phyloP scores from a whole-genome alignment of 2,888 invertebrate genomes.

The Cylloceria caligata region DNA sequence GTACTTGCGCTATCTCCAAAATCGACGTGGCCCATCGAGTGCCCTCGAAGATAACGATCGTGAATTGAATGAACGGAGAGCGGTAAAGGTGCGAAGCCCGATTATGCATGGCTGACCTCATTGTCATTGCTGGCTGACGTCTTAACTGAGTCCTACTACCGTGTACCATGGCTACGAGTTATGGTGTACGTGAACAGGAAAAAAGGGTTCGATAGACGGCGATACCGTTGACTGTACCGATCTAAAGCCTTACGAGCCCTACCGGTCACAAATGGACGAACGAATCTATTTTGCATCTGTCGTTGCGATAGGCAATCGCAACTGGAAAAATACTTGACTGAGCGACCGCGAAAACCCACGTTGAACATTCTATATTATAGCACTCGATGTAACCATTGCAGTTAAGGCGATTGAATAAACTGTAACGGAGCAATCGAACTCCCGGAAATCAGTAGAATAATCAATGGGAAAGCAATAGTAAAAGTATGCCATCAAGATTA shows the following conservation, averaged over 20 bases:
- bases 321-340: constrained; percentile 47
- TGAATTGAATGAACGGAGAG: constrained; percentile 72
- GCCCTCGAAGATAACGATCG: constrained; percentile 84
- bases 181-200: constrained; percentile 50
- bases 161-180: not conserved
- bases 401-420: constrained; percentile 26
- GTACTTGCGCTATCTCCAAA: constrained; percentile 80
- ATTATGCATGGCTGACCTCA: constrained; percentile 83
- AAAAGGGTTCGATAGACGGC: constrained; percentile 67
- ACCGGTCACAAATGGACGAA: constrained; percentile 47
- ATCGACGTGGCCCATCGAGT: constrained; percentile 82
- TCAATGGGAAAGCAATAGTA: too few relatives aligned
- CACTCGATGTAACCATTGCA: constrained; percentile 30
- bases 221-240: constrained; percentile 55
- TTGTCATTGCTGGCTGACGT: constrained; percentile 82
- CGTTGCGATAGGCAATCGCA: constrained; percentile 60
- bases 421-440: constrained; percentile 55
- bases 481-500: too few relatives aligned
- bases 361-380: constrained; percentile 42
- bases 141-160: constrained; percentile 81
- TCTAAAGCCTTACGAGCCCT: constrained; percentile 22
- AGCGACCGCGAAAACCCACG: constrained; percentile 47
- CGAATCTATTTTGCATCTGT: constrained; percentile 66
- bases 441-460: too few relatives aligned
- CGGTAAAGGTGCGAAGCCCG: constrained; percentile 83